Conservation (phyloP, 2,113 vertebrate species). For the Phoxinus phoxinus region DNA sequence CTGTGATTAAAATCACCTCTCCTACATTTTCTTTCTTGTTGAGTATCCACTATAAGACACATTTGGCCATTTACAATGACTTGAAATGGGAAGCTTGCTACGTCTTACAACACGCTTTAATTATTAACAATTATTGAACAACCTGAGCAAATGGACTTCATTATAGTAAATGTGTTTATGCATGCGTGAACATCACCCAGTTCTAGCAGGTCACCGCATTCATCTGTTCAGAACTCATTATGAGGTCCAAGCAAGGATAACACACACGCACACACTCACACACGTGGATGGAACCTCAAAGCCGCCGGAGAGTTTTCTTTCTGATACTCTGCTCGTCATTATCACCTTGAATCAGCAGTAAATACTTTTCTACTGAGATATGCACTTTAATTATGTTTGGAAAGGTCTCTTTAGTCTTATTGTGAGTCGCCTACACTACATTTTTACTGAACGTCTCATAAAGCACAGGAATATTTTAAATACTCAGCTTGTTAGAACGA, state of each 20-base stretch:
- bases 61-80: background rate
- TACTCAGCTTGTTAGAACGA: background rate
- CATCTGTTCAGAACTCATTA: background rate
- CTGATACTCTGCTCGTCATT: background rate
- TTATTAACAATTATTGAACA: background rate
- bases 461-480: background rate
- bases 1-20: background rate
- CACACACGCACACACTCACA: slow-evolving; percentile 14
- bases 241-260: slow-evolving; percentile 45
- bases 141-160: background rate
- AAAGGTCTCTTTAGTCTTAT: background rate
- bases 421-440: background rate
- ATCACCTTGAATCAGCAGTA: slow-evolving; percentile 13
- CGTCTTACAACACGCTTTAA: background rate
- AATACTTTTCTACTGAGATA: slow-evolving; percentile 20
- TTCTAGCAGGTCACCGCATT: slow-evolving; percentile 27
- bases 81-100: background rate
- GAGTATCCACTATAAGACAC: background rate
- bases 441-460: background rate
- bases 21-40: background rate
- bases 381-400: slow-evolving; percentile 15
- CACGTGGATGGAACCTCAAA: background rate
- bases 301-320: background rate
- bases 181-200: background rate
- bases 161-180: background rate